Percentiles rank a stretch among this genome's conserved stretches.
These are phyloP conservation scores for Lucilia sericata DNA, from an alignment of 1,140 invertebrate species.

Conservation along the genomic window DNA sequence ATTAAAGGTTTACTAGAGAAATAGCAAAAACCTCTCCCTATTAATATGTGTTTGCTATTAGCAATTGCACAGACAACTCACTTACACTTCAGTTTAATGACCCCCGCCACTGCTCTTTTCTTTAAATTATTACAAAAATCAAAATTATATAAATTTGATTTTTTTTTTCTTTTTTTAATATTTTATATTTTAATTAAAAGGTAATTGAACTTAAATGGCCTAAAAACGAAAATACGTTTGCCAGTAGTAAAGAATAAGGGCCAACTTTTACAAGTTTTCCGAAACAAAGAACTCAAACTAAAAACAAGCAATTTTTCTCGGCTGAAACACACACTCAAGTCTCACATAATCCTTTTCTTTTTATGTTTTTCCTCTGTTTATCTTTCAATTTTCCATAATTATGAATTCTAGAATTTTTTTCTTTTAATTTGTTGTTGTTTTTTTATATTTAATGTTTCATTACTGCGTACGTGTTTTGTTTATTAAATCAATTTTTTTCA, in stretches of 20 bases:
- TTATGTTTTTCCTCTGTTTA: background rate
- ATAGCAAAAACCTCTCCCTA: background rate
- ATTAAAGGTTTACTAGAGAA: background rate
- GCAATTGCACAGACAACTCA: background rate
- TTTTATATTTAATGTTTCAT: background rate
- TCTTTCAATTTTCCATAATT: conserved; percentile 18
- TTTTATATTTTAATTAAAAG: conserved; percentile 11
- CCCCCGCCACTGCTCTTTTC: background rate
- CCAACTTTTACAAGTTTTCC: background rate
- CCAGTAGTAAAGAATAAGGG: background rate
- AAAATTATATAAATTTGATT: background rate
- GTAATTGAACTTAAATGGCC: conserved; percentile 41
- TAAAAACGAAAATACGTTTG: conserved; percentile 15
- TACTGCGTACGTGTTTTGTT: conserved; percentile 37
- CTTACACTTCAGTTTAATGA: conserved; percentile 4
- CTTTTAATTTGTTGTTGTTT: background rate
- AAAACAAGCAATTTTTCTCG: too few relatives aligned
- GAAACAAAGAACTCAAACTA: conserved; percentile 34
- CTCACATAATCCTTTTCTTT: conserved; percentile 28
- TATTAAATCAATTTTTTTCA: conserved; percentile 20
- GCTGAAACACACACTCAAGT: background rate
- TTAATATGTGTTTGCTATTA: background rate
- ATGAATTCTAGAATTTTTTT: background rate
- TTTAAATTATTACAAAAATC: background rate
- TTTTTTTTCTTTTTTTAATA: background rate